phyloP scores from a whole-genome alignment of 2,888 invertebrate species.

The Pherbina coryleti region DNA sequence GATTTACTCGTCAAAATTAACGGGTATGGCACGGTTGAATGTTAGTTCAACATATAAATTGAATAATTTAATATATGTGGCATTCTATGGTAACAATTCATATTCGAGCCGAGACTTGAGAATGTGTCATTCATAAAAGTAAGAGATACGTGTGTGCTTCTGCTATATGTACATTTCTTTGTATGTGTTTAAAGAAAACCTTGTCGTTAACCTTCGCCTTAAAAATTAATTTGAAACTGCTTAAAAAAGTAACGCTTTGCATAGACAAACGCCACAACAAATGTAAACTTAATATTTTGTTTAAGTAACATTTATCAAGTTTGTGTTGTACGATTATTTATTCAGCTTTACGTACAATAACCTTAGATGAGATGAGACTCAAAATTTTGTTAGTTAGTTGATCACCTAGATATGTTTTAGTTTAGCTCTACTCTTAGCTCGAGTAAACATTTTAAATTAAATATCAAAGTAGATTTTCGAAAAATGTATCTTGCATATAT shows the following conservation, averaged over 20 bases:
- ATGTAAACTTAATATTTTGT: not conserved
- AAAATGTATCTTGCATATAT: no score
- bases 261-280: not conserved
- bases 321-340: not conserved
- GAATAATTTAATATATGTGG: not conserved
- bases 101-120: not conserved
- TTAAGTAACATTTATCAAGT: constrained; percentile 11
- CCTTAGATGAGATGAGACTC: not conserved
- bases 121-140: not conserved
- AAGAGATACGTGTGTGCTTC: no score
- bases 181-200: not conserved
- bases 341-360: not conserved
- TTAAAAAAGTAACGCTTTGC: not conserved
- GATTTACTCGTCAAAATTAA: no score
- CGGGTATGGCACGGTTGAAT: no score
- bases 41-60: no score
- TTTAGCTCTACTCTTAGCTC: no score
- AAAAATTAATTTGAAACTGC: constrained; percentile 3
- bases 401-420: not conserved
- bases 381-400: not conserved
- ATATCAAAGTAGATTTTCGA: no score
- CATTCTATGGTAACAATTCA: not conserved
- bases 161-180: no score
- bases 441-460: no score
- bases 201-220: constrained; percentile 35